These are phyloP conservation scores for Leptocoma aspasia DNA, from an alignment of 2,113 vertebrate genomes.

Conservation along the genomic window DNA sequence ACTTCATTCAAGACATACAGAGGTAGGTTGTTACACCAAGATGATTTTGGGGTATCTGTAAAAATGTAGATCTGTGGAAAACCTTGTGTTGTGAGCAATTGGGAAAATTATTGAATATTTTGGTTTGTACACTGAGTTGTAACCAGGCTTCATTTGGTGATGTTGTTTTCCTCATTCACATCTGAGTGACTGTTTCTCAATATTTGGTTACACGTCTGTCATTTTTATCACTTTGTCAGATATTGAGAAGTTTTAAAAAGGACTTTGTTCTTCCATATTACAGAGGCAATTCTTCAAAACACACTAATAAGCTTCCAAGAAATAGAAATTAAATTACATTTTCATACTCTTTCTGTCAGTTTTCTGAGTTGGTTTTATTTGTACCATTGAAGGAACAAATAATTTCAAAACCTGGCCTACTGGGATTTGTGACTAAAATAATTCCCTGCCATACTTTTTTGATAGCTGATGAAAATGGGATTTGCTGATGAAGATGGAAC, in stretches of 20 bases:
- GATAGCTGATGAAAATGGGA: background rate
- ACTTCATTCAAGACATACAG: slow-evolving; percentile 95
- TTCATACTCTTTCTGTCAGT: background rate
- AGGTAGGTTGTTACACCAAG: slow-evolving; percentile 76
- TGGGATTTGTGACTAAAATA: background rate
- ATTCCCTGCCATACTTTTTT: background rate
- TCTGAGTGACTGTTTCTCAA: background rate
- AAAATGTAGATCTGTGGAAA: background rate
- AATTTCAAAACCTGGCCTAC: background rate
- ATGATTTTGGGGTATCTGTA: background rate
- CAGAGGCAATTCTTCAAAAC: background rate
- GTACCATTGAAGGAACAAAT: background rate
- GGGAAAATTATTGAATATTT: background rate
- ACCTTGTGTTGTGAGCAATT: background rate
- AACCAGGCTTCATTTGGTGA: background rate
- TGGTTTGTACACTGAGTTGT: background rate
- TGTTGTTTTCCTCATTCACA: background rate
- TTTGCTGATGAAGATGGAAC: background rate
- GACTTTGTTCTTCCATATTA: background rate
- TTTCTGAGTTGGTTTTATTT: background rate
- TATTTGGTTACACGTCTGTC: background rate
- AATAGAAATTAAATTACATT: background rate
- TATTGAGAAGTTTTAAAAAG: background rate
- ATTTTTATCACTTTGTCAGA: background rate
- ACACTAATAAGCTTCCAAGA: background rate